phyloP scores from a whole-genome alignment of 2,888 invertebrate genomes.

The Drosophila neotestacea region DNA sequence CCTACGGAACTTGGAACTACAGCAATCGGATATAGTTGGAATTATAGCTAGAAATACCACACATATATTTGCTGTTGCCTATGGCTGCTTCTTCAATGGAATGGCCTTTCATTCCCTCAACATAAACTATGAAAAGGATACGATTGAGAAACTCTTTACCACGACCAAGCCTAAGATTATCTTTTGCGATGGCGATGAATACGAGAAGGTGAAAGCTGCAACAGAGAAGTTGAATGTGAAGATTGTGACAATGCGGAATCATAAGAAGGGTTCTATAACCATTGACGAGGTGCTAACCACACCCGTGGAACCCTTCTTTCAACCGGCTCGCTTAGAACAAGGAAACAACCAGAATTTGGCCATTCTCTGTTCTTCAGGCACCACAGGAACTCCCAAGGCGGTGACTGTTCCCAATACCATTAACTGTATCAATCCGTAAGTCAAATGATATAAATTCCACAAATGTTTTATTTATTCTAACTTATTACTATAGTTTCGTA shows the following conservation, averaged over 20 bases:
- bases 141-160: slow-evolving; percentile 30
- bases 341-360: slow-evolving; percentile 65
- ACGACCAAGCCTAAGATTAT: slow-evolving; percentile 51
- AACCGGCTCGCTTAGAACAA: slow-evolving; percentile 47
- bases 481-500: background rate
- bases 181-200: slow-evolving; percentile 41
- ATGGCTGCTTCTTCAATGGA: slow-evolving; percentile 56
- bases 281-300: slow-evolving; percentile 19
- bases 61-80: slow-evolving; percentile 52
- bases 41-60: slow-evolving; percentile 59
- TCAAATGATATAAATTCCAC: too few relatives aligned
- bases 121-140: slow-evolving; percentile 27
- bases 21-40: slow-evolving; percentile 60
- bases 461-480: too few relatives aligned
- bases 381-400: slow-evolving; percentile 71
- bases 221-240: slow-evolving; percentile 9
- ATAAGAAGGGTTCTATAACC: background rate
- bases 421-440: too few relatives aligned
- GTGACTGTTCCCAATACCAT: slow-evolving; percentile 30
- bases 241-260: slow-evolving; percentile 30
- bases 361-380: slow-evolving; percentile 76
- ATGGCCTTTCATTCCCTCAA: slow-evolving; percentile 52
- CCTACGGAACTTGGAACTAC: slow-evolving; percentile 39
- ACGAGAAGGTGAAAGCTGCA: slow-evolving; percentile 18
- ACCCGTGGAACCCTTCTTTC: slow-evolving; percentile 1